Evolutionary conservation across 2,888 invertebrate species (phyloP).

Genomic region (Coleophora flavipennella): DNA sequence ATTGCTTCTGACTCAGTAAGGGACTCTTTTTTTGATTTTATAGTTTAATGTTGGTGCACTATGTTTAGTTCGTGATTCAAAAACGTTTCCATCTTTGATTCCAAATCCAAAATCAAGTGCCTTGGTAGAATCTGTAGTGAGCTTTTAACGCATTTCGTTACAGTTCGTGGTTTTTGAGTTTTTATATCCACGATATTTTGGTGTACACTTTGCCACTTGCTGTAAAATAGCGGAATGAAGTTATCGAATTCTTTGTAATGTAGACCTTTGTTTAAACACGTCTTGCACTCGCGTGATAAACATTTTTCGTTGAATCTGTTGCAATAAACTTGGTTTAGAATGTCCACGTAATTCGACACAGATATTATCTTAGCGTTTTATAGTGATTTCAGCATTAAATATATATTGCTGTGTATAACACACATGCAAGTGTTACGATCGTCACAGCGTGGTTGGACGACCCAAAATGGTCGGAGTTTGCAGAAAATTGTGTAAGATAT

Average conservation of each 20-base stretch:
- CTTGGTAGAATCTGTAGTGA: constrained; percentile 4
- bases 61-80: constrained; percentile 7
- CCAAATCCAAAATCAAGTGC: constrained; percentile 9
- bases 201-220: constrained; percentile 11
- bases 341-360: constrained; percentile 17
- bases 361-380: constrained; percentile 9
- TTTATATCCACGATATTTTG: constrained; percentile 10
- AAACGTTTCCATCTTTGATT: constrained; percentile 9
- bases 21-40: constrained; percentile 11
- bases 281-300: constrained; percentile 16
- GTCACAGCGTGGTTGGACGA: too few relatives aligned
- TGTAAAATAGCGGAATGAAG: constrained; percentile 6
- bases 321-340: constrained; percentile 16
- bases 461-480: too few relatives aligned
- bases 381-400: constrained; percentile 16
- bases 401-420: neutral
- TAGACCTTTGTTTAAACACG: constrained; percentile 14
- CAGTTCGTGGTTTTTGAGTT: constrained; percentile 12
- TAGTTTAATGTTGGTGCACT: constrained; percentile 17
- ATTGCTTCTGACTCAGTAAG: constrained; percentile 14
- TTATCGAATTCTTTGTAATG: constrained; percentile 13
- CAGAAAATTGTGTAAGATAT: too few relatives aligned
- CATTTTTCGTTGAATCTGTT: constrained; percentile 17
- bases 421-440: too few relatives aligned
- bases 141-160: constrained; percentile 11